Conservation (phyloP, 2,888 invertebrate genomes). For the Lepidocyrtinus sp. region DNA sequence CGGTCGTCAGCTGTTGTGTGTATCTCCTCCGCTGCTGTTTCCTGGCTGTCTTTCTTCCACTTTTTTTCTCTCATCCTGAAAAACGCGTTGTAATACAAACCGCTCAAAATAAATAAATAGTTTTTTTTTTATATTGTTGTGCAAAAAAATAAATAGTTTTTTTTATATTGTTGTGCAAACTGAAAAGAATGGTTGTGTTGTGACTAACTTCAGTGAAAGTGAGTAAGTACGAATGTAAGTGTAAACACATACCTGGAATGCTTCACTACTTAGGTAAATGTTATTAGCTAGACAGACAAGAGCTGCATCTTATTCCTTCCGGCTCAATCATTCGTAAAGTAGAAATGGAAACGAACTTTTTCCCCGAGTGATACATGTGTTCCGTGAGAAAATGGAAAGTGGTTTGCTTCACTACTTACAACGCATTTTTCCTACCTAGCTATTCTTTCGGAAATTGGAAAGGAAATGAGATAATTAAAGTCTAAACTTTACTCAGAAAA, state of each 20-base stretch:
- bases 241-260: background rate
- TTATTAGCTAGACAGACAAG: background rate
- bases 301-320: constrained; percentile 14
- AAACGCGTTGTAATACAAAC: background rate
- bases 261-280: background rate
- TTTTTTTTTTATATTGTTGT: background rate
- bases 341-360: constrained; percentile 1
- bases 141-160: background rate
- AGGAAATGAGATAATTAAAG: background rate
- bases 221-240: too few species aligned
- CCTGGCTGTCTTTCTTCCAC: background rate
- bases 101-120: background rate
- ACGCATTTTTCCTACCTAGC: background rate
- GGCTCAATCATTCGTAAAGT: constrained; percentile 10
- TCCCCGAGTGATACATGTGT: background rate
- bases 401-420: background rate
- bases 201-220: background rate
- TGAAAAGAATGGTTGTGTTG: background rate
- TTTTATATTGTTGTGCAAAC: background rate
- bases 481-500: background rate
- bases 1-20: background rate
- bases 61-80: too few species aligned
- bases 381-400: background rate
- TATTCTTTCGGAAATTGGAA: background rate
- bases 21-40: background rate